A percentile compares a stretch with the other conserved stretches of the same genome.
These are phyloP conservation scores for Dendronephthya gigantea DNA, from an alignment of 64 coral and sea anemone genomes.

Conservation along the genomic window DNA sequence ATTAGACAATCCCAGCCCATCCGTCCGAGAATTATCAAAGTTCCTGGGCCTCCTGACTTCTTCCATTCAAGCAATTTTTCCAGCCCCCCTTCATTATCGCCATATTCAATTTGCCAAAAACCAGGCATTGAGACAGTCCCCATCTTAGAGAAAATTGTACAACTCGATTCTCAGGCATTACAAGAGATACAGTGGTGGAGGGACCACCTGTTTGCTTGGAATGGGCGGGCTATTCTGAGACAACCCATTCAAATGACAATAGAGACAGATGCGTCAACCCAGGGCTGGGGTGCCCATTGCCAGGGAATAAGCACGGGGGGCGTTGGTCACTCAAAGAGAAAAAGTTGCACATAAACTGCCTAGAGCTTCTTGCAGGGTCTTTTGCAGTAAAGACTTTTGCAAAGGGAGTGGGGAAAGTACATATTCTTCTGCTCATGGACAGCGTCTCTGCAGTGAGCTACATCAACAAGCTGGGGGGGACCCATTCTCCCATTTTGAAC, in stretches of 20 bases:
- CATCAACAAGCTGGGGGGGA: conserved; percentile 20
- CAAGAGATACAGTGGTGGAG: conserved; percentile 41
- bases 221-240: not conserved
- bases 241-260: not conserved
- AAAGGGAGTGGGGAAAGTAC: not conserved
- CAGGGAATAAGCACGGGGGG: not conserved
- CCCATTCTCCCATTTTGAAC: not conserved
- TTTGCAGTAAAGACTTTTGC: not conserved
- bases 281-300: conserved; percentile 3
- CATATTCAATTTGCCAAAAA: conserved; percentile 45
- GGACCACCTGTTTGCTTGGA: conserved; percentile 18
- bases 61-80: too few species aligned
- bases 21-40: conserved; percentile 26
- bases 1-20: not conserved
- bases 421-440: conserved; percentile 4
- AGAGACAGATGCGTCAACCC: not conserved
- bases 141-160: conserved; percentile 6
- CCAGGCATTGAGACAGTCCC: conserved; percentile 9
- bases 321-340: not conserved
- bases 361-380: not conserved
- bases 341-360: not conserved
- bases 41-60: too few species aligned
- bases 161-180: conserved; percentile 17
- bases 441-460: conserved; percentile 19
- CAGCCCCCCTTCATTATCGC: conserved; percentile 43